These are phyloP conservation scores for Steinernema scapterisci DNA, from an alignment of 2,888 invertebrate species.

Conservation along the genomic window DNA sequence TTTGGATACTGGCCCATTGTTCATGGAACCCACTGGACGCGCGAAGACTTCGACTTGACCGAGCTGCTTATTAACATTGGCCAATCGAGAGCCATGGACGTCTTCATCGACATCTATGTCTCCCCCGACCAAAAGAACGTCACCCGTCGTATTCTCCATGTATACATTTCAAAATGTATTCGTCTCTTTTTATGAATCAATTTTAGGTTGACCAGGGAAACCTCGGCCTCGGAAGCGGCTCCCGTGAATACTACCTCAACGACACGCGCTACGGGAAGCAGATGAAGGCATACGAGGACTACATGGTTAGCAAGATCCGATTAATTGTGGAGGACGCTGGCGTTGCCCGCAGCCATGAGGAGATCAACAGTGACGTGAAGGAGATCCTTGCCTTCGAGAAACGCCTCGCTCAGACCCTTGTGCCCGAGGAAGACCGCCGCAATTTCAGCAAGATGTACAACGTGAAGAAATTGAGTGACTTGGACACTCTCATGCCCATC, in stretches of 20 bases:
- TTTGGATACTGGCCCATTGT: conserved; percentile 64
- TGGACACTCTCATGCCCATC: conserved; percentile 57
- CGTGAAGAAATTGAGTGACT: conserved; percentile 49
- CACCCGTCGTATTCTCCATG: conserved; percentile 49
- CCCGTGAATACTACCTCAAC: conserved; percentile 65
- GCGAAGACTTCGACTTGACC: conserved; percentile 52
- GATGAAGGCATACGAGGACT: conserved; percentile 61
- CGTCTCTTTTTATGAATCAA: neutral
- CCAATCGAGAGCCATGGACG: conserved; percentile 56
- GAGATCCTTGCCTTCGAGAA: conserved; percentile 62
- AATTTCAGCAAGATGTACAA: conserved; percentile 62
- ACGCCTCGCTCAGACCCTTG: conserved; percentile 58
- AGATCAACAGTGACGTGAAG: conserved; percentile 58
- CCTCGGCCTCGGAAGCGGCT: conserved; percentile 63
- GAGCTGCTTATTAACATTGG: conserved; percentile 55
- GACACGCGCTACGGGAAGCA: conserved; percentile 63
- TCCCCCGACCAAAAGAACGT: conserved; percentile 65
- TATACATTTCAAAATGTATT: no score
- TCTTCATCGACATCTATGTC: conserved; percentile 65
- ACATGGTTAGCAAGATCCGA: conserved; percentile 54
- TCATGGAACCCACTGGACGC: conserved; percentile 45
- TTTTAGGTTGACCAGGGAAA: conserved; percentile 63
- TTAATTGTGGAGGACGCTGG: conserved; percentile 58
- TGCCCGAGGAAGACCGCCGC: conserved; percentile 64
- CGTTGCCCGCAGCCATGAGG: conserved; percentile 44